These are phyloP conservation scores for Steatornis caripensis DNA, from an alignment of 2,113 vertebrate species.

Conservation along the genomic window DNA sequence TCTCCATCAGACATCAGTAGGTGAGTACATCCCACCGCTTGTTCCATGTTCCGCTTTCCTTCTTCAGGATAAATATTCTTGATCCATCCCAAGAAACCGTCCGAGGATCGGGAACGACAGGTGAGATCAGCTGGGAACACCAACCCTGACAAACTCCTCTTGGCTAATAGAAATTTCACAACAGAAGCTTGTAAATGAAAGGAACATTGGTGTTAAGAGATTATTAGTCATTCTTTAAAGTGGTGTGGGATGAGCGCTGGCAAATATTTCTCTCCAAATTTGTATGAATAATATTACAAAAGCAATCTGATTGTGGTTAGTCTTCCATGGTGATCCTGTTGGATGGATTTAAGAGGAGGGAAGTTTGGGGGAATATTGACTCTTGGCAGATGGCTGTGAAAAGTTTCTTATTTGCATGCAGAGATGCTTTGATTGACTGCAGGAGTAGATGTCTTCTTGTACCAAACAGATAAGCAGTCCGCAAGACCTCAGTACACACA, in stretches of 20 bases:
- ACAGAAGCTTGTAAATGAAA: neutral
- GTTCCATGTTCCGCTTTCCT: neutral
- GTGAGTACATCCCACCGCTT: neutral
- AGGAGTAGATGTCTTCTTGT: neutral
- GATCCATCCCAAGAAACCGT: neutral
- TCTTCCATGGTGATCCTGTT: neutral
- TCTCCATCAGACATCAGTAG: neutral
- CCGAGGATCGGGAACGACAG: neutral
- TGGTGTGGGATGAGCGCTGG: neutral
- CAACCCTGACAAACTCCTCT: neutral
- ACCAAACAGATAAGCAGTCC: neutral
- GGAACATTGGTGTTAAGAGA: neutral
- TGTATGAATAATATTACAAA: neutral
- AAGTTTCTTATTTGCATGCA: neutral
- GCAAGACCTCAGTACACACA: neutral
- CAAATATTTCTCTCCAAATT: conserved; percentile 11
- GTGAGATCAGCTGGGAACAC: neutral
- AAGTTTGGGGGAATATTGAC: neutral
- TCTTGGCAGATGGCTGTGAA: neutral
- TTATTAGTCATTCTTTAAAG: conserved; percentile 32
- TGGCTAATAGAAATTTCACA: neutral
- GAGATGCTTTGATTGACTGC: neutral
- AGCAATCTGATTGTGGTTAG: neutral
- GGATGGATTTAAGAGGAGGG: neutral
- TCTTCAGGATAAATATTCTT: neutral